Evolutionary conservation across 2,888 invertebrate species (phyloP).

Genomic region (Protodeltote pygarga): DNA sequence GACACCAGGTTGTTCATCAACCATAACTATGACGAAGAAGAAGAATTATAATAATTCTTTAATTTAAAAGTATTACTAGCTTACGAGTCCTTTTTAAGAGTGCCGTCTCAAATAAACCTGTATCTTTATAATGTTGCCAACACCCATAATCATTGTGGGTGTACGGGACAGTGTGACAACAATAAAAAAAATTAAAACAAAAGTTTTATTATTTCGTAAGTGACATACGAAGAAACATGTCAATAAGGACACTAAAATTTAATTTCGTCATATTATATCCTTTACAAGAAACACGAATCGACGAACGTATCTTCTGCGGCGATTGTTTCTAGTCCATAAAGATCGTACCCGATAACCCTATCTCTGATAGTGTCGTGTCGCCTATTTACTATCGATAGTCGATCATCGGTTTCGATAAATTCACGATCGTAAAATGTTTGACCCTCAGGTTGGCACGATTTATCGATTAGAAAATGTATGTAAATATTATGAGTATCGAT

Average conservation of each 20-base stretch:
- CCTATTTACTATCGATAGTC: constrained; percentile 64
- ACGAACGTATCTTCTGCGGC: constrained; percentile 62
- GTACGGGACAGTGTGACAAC: constrained; percentile 34
- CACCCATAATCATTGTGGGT: constrained; percentile 45
- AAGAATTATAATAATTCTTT: too few species aligned
- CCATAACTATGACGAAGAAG: too few species aligned
- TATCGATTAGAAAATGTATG: constrained; percentile 73
- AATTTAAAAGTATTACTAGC: too few species aligned
- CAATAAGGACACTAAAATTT: constrained; percentile 67
- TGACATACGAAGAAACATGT: constrained; percentile 52
- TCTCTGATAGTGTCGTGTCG: constrained; percentile 68
- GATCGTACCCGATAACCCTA: constrained; percentile 78
- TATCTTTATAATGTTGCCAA: constrained; percentile 39
- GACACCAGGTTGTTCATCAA: too few species aligned
- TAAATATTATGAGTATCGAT: constrained; percentile 67
- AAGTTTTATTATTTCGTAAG: constrained; percentile 40
- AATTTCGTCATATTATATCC: constrained; percentile 72
- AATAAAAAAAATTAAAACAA: constrained; percentile 31
- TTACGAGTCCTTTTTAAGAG: constrained; percentile 22
- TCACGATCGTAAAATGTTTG: constrained; percentile 69
- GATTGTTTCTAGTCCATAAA: constrained; percentile 75
- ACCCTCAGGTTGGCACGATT: constrained; percentile 77
- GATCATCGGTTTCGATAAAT: constrained; percentile 74
- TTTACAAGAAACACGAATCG: constrained; percentile 61
- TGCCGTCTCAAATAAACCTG: constrained; percentile 35